Evolutionary conservation across 2,797 vertebrate species (phyloP).

Genomic region (Epinephelus malabaricus): DNA sequence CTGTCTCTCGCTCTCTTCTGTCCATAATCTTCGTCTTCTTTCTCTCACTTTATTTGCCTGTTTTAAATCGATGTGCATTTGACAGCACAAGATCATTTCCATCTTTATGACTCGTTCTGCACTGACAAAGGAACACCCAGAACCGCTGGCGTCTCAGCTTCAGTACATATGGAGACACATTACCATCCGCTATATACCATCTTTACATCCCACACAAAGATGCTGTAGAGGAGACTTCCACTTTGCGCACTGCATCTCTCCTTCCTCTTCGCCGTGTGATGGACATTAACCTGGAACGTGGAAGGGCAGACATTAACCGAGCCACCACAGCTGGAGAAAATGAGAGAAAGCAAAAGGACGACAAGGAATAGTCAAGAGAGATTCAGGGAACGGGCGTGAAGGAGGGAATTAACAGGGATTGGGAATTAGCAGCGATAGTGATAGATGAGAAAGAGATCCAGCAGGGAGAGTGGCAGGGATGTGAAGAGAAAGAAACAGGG

Average conservation of each 20-base stretch:
- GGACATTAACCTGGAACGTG: slow-evolving; percentile 42
- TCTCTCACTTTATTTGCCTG: slow-evolving; percentile 33
- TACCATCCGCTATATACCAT: not conserved
- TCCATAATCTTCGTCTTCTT: slow-evolving; percentile 10
- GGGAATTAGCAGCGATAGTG: not conserved
- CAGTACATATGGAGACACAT: not conserved
- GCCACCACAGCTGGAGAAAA: slow-evolving; percentile 10
- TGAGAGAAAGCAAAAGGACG: slow-evolving; percentile 40
- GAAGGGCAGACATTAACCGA: not conserved
- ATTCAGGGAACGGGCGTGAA: slow-evolving; percentile 19
- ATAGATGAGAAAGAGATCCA: slow-evolving; percentile 23
- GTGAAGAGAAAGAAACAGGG: slow-evolving; percentile 2
- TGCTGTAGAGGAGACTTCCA: not conserved
- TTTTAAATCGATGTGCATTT: slow-evolving; percentile 18
- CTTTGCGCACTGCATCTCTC: not conserved
- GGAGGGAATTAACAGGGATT: slow-evolving; percentile 27
- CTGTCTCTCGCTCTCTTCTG: not conserved
- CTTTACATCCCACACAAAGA: slow-evolving; percentile 23
- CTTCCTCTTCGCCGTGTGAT: slow-evolving; percentile 35
- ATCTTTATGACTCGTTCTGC: slow-evolving; percentile 34
- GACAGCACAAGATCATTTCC: slow-evolving; percentile 23
- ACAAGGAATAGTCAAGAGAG: slow-evolving; percentile 18
- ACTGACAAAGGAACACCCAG: slow-evolving; percentile 6
- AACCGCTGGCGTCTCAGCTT: not conserved
- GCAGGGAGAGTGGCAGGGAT: slow-evolving; percentile 7